A percentile compares a stretch with the other conserved stretches of the same genome.
These are phyloP conservation scores for Piprites chloris DNA, from an alignment of 2,113 vertebrate species.

Conservation along the genomic window DNA sequence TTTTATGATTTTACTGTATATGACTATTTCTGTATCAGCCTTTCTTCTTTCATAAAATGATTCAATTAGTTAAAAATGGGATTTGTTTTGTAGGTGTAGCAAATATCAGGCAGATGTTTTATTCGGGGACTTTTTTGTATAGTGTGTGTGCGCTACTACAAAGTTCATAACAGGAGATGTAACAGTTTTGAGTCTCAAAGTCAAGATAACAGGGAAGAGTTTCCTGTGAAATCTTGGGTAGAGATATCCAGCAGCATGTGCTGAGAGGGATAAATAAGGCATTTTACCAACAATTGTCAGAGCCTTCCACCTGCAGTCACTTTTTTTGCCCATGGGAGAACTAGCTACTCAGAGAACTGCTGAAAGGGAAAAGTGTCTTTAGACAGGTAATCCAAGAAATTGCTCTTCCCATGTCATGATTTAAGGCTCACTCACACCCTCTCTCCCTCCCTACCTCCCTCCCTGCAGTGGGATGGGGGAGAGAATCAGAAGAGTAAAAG, in stretches of 20 bases:
- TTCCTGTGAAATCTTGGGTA: not conserved
- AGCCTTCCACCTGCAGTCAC: not conserved
- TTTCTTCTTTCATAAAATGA: not conserved
- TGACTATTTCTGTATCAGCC: not conserved
- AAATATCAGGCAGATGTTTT: not conserved
- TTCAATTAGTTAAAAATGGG: not conserved
- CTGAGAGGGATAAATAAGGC: not conserved
- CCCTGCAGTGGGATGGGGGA: not conserved
- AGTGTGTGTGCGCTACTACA: not conserved
- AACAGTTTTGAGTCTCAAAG: not conserved
- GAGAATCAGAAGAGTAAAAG: not conserved
- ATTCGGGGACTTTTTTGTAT: not conserved
- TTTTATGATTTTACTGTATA: not conserved
- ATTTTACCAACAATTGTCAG: not conserved
- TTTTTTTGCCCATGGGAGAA: not conserved
- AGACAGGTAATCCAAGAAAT: not conserved
- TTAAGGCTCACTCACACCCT: not conserved
- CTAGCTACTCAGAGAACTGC: not conserved
- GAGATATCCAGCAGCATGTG: not conserved
- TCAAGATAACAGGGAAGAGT: not conserved
- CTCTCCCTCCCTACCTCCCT: not conserved
- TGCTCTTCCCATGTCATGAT: rapidly evolving
- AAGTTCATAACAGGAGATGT: not conserved
- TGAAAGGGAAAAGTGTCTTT: not conserved
- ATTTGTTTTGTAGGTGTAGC: not conserved